Conservation (phyloP, 2,113 vertebrate species). For the Tamias sibiricus region DNA sequence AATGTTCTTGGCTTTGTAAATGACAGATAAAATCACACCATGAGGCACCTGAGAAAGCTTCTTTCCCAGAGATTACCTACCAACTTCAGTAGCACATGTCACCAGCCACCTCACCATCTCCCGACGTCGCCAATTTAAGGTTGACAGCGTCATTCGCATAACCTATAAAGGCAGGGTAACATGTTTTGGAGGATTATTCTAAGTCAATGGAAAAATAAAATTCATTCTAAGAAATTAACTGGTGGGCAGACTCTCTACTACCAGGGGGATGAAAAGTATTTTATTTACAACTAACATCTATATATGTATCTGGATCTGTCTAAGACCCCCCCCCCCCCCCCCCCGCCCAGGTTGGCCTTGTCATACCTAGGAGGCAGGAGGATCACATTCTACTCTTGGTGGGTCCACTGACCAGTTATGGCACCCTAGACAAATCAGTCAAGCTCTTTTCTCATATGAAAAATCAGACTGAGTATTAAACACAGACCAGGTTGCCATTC, state of each 20-base stretch:
- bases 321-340: too few relatives aligned
- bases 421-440: not conserved
- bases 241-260: not conserved
- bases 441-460: not conserved
- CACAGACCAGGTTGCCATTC: not conserved
- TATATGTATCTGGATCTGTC: not conserved
- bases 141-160: slow-evolving; percentile 92
- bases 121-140: slow-evolving; percentile 91
- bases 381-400: not conserved
- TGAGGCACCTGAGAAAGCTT: not conserved
- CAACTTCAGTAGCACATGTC: slow-evolving; percentile 93
- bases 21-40: not conserved
- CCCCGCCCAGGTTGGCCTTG: not conserved
- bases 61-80: slow-evolving; percentile 82
- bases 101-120: slow-evolving; percentile 94
- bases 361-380: not conserved
- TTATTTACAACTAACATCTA: not conserved
- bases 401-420: not conserved
- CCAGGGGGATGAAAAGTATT: not conserved
- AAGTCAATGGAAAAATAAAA: not conserved
- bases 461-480: not conserved
- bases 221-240: not conserved
- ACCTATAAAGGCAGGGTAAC: slow-evolving; percentile 82
- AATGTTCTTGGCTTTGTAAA: not conserved
- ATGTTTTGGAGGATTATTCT: slow-evolving; percentile 20